Evolutionary conservation across 1,140 invertebrate genomes (phyloP), one percentile per base, ranked within the genome.

Genomic region (Lordiphosa clarofinis): DNA sequence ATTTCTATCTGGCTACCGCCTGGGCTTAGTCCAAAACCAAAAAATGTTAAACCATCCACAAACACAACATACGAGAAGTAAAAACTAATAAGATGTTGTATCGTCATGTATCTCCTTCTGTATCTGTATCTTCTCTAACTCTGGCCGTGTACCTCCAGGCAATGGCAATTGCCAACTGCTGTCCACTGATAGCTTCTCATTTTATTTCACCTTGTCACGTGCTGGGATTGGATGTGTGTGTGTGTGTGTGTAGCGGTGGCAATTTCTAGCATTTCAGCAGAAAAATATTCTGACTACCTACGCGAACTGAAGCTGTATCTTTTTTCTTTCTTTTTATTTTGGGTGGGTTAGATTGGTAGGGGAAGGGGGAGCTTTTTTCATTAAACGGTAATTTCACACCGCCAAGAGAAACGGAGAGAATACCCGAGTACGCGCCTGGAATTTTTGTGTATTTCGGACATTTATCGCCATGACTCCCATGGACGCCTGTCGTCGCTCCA

Each of bases 81-180:
- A 74, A 81, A 81, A 82, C 76, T 82, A 81, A 82, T 81, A 81
- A 82, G 75, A 82, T 76, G 76, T 82, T 82, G 72, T 81, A 82
- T 76, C 65, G 60, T 55, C 57, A 59, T 73, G 62, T 49, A 72
- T 52, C 68, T 72, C 46, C 49, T 60, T 49, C 60, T 37, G 64
- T 59, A 59, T 53, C 63, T 62, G 56, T 55, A 54, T 54, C 70
- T 63, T 49, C 57, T 40, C 42, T 40, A 58, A 28, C 12, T 49
- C 42, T 42, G 43, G 44, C 13, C 10, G 56, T 36, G 40, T 44
- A 44, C 53, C 50, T 55, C 60, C 43, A 37, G 44, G 59, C 63
- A 62, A 55, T 24, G 21, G 38, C 48, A 53, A 58, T 43, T 36
- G 35, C 31, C 42, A 49, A 58, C 40, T 40, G 60, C 28, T 36